Conservation (phyloP, 2,797 vertebrate species). For the Aeoliscus strigatus region DNA sequence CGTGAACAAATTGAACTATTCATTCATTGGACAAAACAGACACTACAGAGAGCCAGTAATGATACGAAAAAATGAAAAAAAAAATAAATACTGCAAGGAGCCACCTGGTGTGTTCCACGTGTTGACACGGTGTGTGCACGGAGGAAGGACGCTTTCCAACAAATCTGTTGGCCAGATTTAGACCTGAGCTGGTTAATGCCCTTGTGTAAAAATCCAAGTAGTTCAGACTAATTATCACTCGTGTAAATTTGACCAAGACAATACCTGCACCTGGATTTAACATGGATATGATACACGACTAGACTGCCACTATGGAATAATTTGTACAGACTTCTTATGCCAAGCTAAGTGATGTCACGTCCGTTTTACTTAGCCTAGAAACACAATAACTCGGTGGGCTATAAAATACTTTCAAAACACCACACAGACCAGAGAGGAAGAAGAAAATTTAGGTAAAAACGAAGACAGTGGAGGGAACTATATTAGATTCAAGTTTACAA, state of each 20-base stretch:
- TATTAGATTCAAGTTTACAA: slow-evolving; percentile 2
- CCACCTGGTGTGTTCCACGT: slow-evolving; percentile 33
- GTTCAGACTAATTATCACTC: slow-evolving; percentile 35
- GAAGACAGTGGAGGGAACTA: no score
- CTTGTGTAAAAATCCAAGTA: slow-evolving; percentile 56
- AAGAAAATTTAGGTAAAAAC: no score
- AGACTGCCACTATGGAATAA: no score
- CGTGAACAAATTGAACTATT: background rate
- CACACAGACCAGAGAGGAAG: no score
- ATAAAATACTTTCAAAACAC: no score
- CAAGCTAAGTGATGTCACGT: no score
- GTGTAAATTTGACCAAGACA: slow-evolving; percentile 6
- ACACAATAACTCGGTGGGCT: no score
- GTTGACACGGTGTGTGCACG: slow-evolving; percentile 35
- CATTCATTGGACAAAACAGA: background rate
- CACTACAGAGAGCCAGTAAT: background rate
- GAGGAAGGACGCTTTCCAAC: slow-evolving; percentile 49
- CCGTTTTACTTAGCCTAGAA: no score
- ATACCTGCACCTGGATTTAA: slow-evolving; percentile 4
- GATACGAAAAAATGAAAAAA: no score
- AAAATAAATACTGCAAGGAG: slow-evolving; percentile 5
- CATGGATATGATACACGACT: no score
- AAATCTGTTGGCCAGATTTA: slow-evolving; percentile 64
- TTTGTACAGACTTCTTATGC: no score
- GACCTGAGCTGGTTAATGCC: slow-evolving; percentile 71